Evolutionary conservation across 2,888 invertebrate genomes (phyloP).

Genomic region (Drosophila merina): DNA sequence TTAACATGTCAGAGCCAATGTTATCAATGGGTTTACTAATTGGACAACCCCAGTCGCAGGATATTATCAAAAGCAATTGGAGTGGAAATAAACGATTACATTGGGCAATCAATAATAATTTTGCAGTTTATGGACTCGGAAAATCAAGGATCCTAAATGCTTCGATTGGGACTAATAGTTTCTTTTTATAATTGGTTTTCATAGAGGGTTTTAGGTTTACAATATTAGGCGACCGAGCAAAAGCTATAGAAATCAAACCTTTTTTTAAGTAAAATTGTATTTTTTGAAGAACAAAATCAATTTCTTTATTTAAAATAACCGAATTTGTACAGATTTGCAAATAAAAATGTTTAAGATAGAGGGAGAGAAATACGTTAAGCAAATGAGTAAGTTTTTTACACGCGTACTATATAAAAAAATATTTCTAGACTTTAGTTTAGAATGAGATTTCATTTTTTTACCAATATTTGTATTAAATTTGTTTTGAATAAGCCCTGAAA

Average conservation of each 20-base stretch:
- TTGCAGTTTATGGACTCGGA: not conserved
- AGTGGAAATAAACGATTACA: not conserved
- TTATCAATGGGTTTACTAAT: constrained; percentile 33
- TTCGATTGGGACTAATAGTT: no score
- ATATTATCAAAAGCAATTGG: constrained; percentile 20
- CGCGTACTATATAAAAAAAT: not conserved
- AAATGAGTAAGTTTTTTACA: not conserved
- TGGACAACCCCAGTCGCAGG: constrained; percentile 12
- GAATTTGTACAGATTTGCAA: not conserved
- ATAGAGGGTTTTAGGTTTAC: no score
- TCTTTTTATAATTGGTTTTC: no score
- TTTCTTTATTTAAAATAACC: not conserved
- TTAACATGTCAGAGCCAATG: constrained; percentile 2
- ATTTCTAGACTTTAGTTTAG: not conserved
- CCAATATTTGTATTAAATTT: no score
- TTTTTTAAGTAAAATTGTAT: not conserved
- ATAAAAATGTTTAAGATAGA: not conserved
- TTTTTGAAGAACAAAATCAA: not conserved
- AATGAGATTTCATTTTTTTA: not conserved
- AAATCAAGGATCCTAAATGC: not conserved
- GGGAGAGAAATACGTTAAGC: not conserved
- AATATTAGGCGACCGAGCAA: no score
- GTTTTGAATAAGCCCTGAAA: not conserved
- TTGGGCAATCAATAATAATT: constrained; percentile 20
- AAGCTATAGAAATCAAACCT: no score